Base-by-base conservation (phyloP, 2,888 invertebrate species). In the Leptopilina drosophilae region DNA sequence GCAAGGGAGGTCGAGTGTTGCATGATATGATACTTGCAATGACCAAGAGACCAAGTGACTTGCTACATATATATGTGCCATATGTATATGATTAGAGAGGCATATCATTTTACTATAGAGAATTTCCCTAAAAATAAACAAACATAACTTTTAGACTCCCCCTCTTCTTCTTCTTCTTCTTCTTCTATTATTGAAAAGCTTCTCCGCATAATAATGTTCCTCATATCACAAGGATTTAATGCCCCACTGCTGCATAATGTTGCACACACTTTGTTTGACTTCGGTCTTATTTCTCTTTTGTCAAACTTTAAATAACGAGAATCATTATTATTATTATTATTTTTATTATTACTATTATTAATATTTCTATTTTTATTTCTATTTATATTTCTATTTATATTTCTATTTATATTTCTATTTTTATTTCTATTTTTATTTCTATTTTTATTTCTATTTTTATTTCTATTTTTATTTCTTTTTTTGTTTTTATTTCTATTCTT, bases 11-110 rank as follows among this genome's bases (percentile, higher is more conserved):
- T 88, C 88, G 88, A 89, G 85, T 87, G 87, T 87, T 86, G 87
- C 85, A 86, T 78, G 87, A 88, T 88, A 88, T 88, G 87, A 88
- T 87, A 88, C 89, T 88, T 84, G 84, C 81, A 78, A 84, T 81
- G 83, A 82, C 83, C 85, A 80, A 86, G 84, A 81, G 84, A 84
- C 86, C 84, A 80, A 81, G 67, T 46, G 67, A 46, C 42, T 46
- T 8, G 67, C n/a, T 67, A 46, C 42, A 46, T 46, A 20, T 20
- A 20, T 20, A 20, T 20, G 1, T 20, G 20, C 20, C 20, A 20
- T 20, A 20, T 20, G 20, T 20, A 46, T 46, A 46, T 67, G 67
- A 49, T 42, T 4, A 69, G 69, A 49, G 20, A 53, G 49, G 26
- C 26, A 8, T 69, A 53, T 69, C 69, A 49, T 49, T 20, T 11